A percentile compares a stretch with the other conserved stretches of the same genome.
Conservation (phyloP, 37 sponge, comb jelly and placozoan genomes). For the Halisarca cf. caerulea region DNA sequence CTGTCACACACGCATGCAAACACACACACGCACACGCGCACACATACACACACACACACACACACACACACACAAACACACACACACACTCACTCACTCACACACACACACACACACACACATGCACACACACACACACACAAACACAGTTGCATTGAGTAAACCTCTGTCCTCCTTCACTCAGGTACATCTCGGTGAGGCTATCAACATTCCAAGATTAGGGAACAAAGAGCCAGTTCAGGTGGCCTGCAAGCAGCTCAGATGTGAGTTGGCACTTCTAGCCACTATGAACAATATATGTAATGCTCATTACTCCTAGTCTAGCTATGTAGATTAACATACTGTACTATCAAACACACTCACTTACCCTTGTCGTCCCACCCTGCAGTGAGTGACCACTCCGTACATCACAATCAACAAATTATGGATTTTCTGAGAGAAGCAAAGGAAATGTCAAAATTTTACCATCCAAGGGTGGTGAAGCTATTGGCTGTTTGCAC, state of each 20-base stretch:
- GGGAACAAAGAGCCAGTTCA: constrained; percentile 36
- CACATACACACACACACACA: too few species aligned
- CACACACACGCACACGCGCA: too few species aligned
- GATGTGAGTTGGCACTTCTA: constrained; percentile 51
- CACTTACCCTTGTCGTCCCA: not conserved
- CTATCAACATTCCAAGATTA: constrained; percentile 44
- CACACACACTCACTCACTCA: too few species aligned
- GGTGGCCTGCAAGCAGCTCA: constrained; percentile 76
- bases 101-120: too few species aligned
- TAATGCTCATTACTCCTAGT: too few species aligned
- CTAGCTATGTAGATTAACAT: too few species aligned
- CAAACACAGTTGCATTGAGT: too few species aligned
- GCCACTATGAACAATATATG: not conserved
- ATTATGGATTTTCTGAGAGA: constrained; percentile 87
- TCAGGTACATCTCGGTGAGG: constrained; percentile 61
- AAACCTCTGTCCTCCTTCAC: too few species aligned
- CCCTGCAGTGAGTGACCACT: constrained; percentile 44
- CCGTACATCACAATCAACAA: constrained; percentile 76
- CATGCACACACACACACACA: too few species aligned
- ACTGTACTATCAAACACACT: not conserved
- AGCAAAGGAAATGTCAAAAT: constrained; percentile 84
- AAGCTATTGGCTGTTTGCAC: constrained; percentile 81
- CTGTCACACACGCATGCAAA: too few species aligned
- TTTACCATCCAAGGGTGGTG: constrained; percentile 67
- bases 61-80: too few species aligned